Evolutionary conservation across 2,888 invertebrate genomes (phyloP).

Genomic region (Tenthredo notha): DNA sequence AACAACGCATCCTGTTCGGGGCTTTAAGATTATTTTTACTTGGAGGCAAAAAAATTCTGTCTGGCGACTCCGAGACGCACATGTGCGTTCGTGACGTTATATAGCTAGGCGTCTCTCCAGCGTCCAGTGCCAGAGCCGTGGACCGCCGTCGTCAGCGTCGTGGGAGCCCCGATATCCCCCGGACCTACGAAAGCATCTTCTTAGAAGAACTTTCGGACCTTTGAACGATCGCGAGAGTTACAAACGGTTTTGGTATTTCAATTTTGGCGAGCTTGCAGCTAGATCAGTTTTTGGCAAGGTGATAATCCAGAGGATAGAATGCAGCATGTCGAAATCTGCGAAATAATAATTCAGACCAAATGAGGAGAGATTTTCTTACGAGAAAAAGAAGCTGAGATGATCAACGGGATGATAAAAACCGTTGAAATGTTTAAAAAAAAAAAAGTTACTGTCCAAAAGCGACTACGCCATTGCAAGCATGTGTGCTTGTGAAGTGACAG

Average conservation of each 20-base stretch:
- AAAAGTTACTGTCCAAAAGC: slow-evolving; percentile 41
- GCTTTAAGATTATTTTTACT: slow-evolving; percentile 79
- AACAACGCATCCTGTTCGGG: slow-evolving; percentile 77
- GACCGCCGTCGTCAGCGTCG: slow-evolving; percentile 61
- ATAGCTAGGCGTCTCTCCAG: slow-evolving; percentile 51
- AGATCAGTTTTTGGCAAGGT: not conserved
- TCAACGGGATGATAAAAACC: slow-evolving; percentile 2
- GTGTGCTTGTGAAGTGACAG: slow-evolving; percentile 71
- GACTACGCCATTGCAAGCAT: slow-evolving; percentile 72
- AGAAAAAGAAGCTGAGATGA: not conserved
- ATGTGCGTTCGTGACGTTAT: slow-evolving; percentile 65
- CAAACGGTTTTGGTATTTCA: not conserved
- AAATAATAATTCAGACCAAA: not conserved
- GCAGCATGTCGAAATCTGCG: not conserved
- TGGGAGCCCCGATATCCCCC: slow-evolving; percentile 61
- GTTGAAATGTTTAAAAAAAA: not conserved
- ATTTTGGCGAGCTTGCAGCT: not conserved
- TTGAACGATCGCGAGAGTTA: not conserved
- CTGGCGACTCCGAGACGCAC: slow-evolving; percentile 76
- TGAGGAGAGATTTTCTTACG: not conserved
- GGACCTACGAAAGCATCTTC: slow-evolving; percentile 33
- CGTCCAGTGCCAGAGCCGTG: slow-evolving; percentile 59
- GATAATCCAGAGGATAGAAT: not conserved
- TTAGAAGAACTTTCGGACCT: slow-evolving; percentile 30
- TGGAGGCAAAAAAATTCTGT: slow-evolving; percentile 77